Percentiles rank a stretch among this genome's conserved stretches.
phyloP scores from a whole-genome alignment of 2,113 vertebrate species.

The Centropus unirufus region DNA sequence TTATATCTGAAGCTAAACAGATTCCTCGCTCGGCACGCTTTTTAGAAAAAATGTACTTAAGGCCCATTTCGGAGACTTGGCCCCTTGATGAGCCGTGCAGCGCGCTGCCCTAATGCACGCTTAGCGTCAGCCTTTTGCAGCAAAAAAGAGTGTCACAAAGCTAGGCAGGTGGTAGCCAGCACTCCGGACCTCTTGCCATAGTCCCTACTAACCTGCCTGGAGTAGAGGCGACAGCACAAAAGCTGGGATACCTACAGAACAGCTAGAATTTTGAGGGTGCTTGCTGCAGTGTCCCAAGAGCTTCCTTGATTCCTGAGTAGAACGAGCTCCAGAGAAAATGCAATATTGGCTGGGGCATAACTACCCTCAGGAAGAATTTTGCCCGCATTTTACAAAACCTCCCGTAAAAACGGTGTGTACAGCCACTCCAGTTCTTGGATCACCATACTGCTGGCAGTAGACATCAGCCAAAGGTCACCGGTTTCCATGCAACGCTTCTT shows the following conservation, averaged over 20 bases:
- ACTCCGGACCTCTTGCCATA: accelerated
- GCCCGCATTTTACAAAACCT: background rate
- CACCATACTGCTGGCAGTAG: background rate
- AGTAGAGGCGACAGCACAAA: background rate
- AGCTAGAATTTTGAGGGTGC: background rate
- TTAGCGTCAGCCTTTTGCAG: background rate
- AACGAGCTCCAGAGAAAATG: background rate
- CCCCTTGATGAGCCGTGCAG: background rate
- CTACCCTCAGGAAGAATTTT: background rate
- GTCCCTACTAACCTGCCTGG: background rate
- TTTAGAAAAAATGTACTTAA: background rate
- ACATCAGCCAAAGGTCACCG: background rate
- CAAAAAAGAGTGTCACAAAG: too few relatives aligned
- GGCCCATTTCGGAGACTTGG: background rate
- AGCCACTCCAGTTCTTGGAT: background rate
- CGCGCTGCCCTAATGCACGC: background rate
- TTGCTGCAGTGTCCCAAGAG: background rate
- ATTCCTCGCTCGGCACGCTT: background rate
- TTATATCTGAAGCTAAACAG: background rate
- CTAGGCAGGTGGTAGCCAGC: background rate
- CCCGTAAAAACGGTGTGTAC: background rate
- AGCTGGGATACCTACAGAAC: background rate
- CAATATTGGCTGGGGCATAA: background rate
- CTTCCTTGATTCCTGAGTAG: background rate
- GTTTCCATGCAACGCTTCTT: background rate